These are phyloP conservation scores for Trinectes maculatus DNA, from an alignment of 2,113 vertebrate genomes.

Conservation along the genomic window DNA sequence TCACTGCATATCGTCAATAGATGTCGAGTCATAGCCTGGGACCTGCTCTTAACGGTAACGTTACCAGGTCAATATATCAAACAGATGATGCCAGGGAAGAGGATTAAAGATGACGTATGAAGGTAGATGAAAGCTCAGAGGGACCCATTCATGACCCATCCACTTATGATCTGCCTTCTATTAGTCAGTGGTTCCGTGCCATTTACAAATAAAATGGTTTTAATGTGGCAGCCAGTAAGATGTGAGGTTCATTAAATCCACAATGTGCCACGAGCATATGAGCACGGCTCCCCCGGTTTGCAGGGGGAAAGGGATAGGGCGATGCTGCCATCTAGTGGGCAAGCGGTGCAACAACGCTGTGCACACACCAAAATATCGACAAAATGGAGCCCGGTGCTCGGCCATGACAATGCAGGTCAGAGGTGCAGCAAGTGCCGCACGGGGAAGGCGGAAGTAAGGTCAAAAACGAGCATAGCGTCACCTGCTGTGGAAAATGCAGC, in stretches of 20 bases:
- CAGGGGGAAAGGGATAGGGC: neutral
- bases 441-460: neutral
- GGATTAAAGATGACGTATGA: conserved; percentile 24
- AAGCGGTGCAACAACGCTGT: neutral
- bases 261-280: neutral
- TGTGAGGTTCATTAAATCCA: conserved; percentile 19
- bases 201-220: neutral
- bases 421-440: conserved; percentile 31
- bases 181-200: neutral
- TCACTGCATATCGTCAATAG: conserved; percentile 11
- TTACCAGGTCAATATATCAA: conserved; percentile 34
- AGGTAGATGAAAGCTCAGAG: conserved; percentile 2
- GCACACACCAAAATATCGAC: conserved; percentile 54
- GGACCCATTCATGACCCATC: neutral
- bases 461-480: neutral
- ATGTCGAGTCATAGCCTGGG: neutral
- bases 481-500: neutral
- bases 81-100: conserved; percentile 14
- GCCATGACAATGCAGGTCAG: conserved; percentile 77
- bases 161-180: neutral
- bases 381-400: conserved; percentile 78
- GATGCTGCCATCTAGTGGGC: conserved; percentile 62
- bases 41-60: conserved; percentile 1
- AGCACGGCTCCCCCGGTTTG: neutral
- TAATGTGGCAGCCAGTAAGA: conserved; percentile 14